Conservation (phyloP, 37 sponge, comb jelly and placozoan genomes). For the Oscarella lobularis region DNA sequence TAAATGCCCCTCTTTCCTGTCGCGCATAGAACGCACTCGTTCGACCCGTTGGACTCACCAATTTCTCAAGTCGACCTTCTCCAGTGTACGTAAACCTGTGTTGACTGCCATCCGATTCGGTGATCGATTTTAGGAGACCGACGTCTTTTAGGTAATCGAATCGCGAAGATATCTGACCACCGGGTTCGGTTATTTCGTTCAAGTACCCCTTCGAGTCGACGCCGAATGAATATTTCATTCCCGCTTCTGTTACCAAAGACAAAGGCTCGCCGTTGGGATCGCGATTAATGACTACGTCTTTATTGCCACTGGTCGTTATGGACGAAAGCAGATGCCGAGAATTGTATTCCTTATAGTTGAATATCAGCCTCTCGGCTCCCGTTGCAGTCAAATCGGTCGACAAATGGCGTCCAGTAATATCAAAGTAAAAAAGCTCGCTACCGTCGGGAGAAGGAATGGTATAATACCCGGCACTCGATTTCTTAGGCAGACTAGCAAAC, state of each 20-base stretch:
- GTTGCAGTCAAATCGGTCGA: not conserved
- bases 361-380: not conserved
- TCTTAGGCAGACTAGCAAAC: not conserved
- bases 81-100: no score
- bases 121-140: not conserved
- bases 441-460: not conserved
- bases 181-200: not conserved
- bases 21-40: no score
- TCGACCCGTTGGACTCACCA: not conserved
- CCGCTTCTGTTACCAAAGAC: not conserved
- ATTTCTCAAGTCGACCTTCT: not conserved
- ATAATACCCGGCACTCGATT: not conserved
- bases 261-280: not conserved
- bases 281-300: not conserved
- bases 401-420: not conserved
- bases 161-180: not conserved
- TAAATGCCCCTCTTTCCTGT: no score
- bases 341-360: not conserved
- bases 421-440: not conserved
- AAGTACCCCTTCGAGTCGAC: not conserved
- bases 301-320: not conserved
- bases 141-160: not conserved
- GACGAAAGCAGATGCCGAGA: not conserved
- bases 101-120: no score
- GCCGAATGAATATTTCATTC: not conserved